These are phyloP conservation scores for Mugil cephalus DNA, from an alignment of 2,113 vertebrate species.

Conservation along the genomic window DNA sequence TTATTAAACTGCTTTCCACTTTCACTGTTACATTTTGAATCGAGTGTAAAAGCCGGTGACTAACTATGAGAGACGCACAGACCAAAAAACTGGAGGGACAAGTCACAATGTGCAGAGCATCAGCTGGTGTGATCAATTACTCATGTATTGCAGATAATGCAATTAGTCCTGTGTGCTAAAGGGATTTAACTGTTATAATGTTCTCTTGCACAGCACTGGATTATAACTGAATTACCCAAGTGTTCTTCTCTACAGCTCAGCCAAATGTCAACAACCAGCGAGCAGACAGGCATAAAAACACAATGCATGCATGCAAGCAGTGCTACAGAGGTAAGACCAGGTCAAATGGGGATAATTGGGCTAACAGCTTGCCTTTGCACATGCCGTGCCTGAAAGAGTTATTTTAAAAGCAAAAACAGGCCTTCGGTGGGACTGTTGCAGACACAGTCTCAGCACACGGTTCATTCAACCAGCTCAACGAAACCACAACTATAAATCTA, in stretches of 20 bases:
- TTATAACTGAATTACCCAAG: slow-evolving; percentile 62
- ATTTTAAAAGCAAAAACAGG: slow-evolving; percentile 12
- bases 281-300: slow-evolving; percentile 41
- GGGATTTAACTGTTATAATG: slow-evolving; percentile 60
- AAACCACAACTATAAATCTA: neutral
- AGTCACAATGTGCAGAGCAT: slow-evolving; percentile 44
- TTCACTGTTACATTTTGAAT: neutral
- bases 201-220: slow-evolving; percentile 63
- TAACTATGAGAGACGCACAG: neutral
- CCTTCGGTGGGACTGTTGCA: neutral
- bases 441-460: slow-evolving; percentile 3
- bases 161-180: slow-evolving; percentile 75
- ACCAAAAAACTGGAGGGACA: slow-evolving; percentile 3
- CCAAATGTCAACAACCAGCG: slow-evolving; percentile 67
- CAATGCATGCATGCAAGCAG: slow-evolving; percentile 10
- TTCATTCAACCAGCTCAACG: slow-evolving; percentile 5
- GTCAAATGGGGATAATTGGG: slow-evolving; percentile 52
- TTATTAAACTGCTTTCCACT: neutral
- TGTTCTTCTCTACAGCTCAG: slow-evolving; percentile 56
- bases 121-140: slow-evolving; percentile 71
- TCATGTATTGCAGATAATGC: slow-evolving; percentile 70
- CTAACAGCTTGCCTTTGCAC: slow-evolving; percentile 28
- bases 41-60: slow-evolving; percentile 1
- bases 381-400: neutral
- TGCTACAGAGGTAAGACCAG: slow-evolving; percentile 5